Evolutionary conservation across 2,797 vertebrate genomes (phyloP).

Genomic region (Pipistrellus nathusii): DNA sequence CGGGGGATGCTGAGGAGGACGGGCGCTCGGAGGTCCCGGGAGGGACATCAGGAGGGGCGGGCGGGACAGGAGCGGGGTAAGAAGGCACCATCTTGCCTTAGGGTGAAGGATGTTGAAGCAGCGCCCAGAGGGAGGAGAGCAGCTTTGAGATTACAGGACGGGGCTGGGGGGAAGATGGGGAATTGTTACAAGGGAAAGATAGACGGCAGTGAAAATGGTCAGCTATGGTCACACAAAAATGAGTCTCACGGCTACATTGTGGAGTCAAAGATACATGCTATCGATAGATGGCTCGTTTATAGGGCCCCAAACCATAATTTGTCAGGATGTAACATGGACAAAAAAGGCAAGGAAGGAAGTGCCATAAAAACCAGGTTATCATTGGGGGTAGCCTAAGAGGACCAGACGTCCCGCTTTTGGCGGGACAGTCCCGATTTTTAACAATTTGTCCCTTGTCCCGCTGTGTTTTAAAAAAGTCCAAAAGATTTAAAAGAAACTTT

Average conservation of each 20-base stretch:
- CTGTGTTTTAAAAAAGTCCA: too few relatives aligned
- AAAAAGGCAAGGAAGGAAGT: conserved; percentile 25
- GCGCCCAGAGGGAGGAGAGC: background rate
- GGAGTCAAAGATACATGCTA: background rate
- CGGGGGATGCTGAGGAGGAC: background rate
- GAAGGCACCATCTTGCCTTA: background rate
- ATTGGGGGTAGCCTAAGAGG: background rate
- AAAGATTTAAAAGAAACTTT: too few relatives aligned
- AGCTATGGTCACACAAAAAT: background rate
- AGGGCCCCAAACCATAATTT: background rate
- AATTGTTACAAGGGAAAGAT: background rate
- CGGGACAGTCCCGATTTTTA: too few relatives aligned
- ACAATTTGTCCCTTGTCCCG: too few relatives aligned
- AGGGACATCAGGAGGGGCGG: background rate
- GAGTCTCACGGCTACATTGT: background rate
- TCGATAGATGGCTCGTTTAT: background rate
- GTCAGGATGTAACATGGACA: background rate
- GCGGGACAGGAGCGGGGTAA: too few relatives aligned
- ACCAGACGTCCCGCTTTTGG: too few relatives aligned
- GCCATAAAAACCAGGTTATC: background rate
- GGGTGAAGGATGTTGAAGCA: background rate
- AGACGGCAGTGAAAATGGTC: background rate
- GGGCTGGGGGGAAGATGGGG: background rate
- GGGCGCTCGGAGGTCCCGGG: accelerated
- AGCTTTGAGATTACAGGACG: background rate